A percentile compares a stretch with the other conserved stretches of the same genome.
phyloP scores from a whole-genome alignment of 2,113 vertebrate genomes.

The Apodemus sylvaticus region DNA sequence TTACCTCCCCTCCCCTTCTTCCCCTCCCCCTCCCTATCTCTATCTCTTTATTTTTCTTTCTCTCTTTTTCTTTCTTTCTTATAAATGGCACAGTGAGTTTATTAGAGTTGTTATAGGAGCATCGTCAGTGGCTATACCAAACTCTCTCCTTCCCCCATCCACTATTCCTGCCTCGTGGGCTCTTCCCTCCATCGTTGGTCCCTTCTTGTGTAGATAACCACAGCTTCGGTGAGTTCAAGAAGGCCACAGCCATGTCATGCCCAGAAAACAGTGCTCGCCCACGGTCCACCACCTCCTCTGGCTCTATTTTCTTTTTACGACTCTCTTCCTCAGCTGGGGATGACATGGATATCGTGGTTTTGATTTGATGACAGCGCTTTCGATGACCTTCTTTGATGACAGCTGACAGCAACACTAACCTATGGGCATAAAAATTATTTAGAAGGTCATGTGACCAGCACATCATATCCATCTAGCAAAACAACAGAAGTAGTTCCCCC shows the following conservation, averaged over 20 bases:
- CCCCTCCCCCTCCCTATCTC: accelerated
- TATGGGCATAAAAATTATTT: background rate
- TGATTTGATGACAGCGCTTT: no score
- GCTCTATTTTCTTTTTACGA: no score
- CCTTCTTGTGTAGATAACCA: background rate
- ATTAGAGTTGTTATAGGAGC: background rate
- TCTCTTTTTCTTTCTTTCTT: no score
- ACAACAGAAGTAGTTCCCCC: background rate
- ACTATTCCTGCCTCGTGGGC: background rate
- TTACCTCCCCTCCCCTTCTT: no score
- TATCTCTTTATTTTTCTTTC: accelerated
- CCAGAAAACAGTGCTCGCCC: background rate
- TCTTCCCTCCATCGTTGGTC: background rate
- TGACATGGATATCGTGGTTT: background rate
- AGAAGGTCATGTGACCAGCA: background rate
- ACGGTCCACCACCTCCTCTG: no score
- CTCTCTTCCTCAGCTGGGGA: no score
- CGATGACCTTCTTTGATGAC: no score
- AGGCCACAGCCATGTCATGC: background rate
- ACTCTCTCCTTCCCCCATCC: background rate
- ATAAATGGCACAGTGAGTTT: background rate
- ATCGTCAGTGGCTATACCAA: background rate
- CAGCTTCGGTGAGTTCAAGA: background rate
- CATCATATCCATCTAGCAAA: background rate
- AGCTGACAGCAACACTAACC: background rate